phyloP scores from a whole-genome alignment of 1,140 invertebrate species.

The Drosophila malerkotliana region DNA sequence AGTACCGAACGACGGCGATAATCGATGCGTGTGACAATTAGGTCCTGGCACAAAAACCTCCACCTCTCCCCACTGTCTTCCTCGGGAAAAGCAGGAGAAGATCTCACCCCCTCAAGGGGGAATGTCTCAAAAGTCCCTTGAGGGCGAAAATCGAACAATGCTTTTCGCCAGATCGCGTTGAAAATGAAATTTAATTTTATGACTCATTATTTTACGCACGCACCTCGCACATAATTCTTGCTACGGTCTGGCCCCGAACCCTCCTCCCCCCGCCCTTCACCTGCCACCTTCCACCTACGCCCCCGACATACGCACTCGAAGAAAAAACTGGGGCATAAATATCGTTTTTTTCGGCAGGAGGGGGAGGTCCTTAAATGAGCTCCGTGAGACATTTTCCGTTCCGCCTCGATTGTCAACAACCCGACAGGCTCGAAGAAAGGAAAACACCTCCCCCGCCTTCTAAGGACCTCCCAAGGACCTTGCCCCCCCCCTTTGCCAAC shows the following conservation, averaged over 20 bases:
- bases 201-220: conserved; percentile 71
- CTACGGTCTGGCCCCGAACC: neutral
- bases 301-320: neutral
- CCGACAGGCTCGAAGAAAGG: neutral
- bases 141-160: conserved; percentile 31
- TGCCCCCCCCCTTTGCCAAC: neutral
- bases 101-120: too few relatives aligned
- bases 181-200: conserved; percentile 74
- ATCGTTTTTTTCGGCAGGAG: conserved; percentile 12
- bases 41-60: conserved; percentile 23
- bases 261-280: too few relatives aligned
- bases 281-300: neutral
- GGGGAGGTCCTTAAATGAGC: conserved; percentile 63
- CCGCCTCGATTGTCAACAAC: conserved; percentile 44
- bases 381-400: conserved; percentile 58
- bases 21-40: conserved; percentile 69
- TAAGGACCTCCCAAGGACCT: neutral
- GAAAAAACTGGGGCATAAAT: conserved; percentile 35
- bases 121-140: conserved; percentile 2
- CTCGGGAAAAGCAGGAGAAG: neutral
- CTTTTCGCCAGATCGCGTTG: conserved; percentile 9
- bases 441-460: neutral
- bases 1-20: conserved; percentile 34
- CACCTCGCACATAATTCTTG: conserved; percentile 10
- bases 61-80: neutral